Base-by-base conservation (phyloP, 2,888 invertebrate species). In the Eupithecia pulchellata region DNA sequence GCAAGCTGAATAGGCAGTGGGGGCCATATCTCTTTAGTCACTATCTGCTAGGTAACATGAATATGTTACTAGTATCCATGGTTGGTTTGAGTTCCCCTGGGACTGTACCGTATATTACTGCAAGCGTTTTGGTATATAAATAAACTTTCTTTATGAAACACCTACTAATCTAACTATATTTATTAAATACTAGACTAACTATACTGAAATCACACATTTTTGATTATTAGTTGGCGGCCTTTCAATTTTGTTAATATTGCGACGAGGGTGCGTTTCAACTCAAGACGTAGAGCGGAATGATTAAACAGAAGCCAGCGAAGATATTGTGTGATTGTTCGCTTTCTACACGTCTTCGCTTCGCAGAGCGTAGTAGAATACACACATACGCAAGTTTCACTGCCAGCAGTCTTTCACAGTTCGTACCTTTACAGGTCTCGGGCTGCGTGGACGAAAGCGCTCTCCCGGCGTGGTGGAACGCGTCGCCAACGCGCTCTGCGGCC, bases 401-500 rank as follows among this genome's bases (percentile, higher is more conserved):
- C 57, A 55, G 30, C 13, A 57, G 36, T 13, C 55, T 14, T 32
- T 34, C 20, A 25, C 20, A 42, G 6, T 30, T 6, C 30, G 17
- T 14, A 39, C 42, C 17, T 17, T 61, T 62, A 9, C 63, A 72
- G 97, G 97, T 74, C 95, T 97, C 81, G 96, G 97, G 67, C 91
- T 97, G 85, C 96, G 97, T 80, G 96, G 95, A 71, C 95, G 95
- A 77, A 95, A 95, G 81, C 93, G 94, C 75, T 93, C 95, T 75
- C 88, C 94, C 75, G 95, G 96, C 78, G 98, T 98, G 77, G 98
- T 98, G 95, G 98, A 98, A 89, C 96, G 98, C 79, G 97, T 98
- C 71, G 97, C 98, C 63, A 97, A 97, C 87, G 98, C 97, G 32
- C 96, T 98, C 72, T 98, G 98, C 89, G 98, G 97, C 17, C 96